Evolutionary conservation across 1,140 invertebrate species (phyloP).

Genomic region (Cotesia typhae): DNA sequence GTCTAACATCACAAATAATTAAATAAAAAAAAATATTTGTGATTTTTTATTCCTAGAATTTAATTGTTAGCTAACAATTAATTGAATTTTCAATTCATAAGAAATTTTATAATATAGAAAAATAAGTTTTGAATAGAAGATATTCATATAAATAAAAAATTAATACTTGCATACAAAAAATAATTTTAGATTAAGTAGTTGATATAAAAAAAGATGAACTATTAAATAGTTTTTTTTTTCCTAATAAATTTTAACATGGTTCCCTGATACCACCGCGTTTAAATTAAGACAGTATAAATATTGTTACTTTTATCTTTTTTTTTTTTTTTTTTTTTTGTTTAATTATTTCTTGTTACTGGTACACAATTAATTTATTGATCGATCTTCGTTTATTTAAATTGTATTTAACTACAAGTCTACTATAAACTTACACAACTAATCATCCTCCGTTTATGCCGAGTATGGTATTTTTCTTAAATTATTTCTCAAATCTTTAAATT

Average conservation of each 20-base stretch:
- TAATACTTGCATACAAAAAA: no score
- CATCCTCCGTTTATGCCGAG: constrained; percentile 42
- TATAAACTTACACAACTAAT: constrained; percentile 56
- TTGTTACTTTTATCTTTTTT: constrained; percentile 44
- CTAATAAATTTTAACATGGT: constrained; percentile 36
- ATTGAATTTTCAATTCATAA: no score
- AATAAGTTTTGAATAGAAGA: no score
- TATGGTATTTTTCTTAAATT: constrained; percentile 27
- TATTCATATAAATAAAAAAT: no score
- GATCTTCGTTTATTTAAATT: constrained; percentile 38
- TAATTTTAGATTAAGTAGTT: neutral
- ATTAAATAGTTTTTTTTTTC: neutral
- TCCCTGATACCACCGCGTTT: constrained; percentile 63
- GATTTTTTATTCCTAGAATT: no score
- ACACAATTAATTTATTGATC: constrained; percentile 52
- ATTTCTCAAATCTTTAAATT: neutral
- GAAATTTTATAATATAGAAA: no score
- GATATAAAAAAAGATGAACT: neutral
- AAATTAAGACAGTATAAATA: constrained; percentile 59
- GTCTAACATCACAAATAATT: no score
- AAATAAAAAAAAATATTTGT: no score
- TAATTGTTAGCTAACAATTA: no score
- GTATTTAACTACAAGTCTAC: constrained; percentile 48
- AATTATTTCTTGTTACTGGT: constrained; percentile 43
- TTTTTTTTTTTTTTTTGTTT: constrained; percentile 14